Conservation (phyloP, 2,888 invertebrate genomes). For the Phytoseiulus persimilis region DNA sequence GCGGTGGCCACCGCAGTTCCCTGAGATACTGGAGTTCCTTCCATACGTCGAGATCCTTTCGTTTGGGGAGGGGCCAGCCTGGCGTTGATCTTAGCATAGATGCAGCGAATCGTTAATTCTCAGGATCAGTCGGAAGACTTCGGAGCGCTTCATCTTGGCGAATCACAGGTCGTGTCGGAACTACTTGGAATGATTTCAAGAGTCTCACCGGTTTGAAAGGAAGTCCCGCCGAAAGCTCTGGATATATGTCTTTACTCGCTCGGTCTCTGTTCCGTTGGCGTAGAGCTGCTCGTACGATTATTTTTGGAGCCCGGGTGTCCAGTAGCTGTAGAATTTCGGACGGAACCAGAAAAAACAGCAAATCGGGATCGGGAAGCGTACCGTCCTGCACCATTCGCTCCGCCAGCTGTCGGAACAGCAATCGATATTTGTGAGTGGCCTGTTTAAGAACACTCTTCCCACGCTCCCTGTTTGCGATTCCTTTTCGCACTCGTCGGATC, state of each 20-base stretch:
- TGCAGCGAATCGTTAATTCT: neutral
- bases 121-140: too few relatives aligned
- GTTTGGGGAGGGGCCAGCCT: neutral
- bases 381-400: constrained; percentile 54
- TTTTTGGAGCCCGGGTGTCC: constrained; percentile 53
- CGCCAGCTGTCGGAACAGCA: constrained; percentile 20
- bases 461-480: constrained; percentile 7
- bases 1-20: constrained; percentile 63
- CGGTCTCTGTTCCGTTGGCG: neutral
- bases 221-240: neutral
- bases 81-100: neutral
- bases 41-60: constrained; percentile 46
- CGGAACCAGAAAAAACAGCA: constrained; percentile 62
- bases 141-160: too few relatives aligned
- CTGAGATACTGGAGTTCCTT: constrained; percentile 64
- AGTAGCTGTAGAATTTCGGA: constrained; percentile 60
- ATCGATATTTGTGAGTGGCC: constrained; percentile 33
- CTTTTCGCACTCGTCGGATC: constrained; percentile 13
- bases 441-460: neutral
- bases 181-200: too few relatives aligned
- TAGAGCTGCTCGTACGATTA: neutral
- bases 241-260: constrained; percentile 6
- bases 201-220: constrained; percentile 9
- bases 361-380: constrained; percentile 58
- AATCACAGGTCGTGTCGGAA: too few relatives aligned